Evolutionary conservation across 2,888 invertebrate species (phyloP).

Genomic region (Blera fallax): DNA sequence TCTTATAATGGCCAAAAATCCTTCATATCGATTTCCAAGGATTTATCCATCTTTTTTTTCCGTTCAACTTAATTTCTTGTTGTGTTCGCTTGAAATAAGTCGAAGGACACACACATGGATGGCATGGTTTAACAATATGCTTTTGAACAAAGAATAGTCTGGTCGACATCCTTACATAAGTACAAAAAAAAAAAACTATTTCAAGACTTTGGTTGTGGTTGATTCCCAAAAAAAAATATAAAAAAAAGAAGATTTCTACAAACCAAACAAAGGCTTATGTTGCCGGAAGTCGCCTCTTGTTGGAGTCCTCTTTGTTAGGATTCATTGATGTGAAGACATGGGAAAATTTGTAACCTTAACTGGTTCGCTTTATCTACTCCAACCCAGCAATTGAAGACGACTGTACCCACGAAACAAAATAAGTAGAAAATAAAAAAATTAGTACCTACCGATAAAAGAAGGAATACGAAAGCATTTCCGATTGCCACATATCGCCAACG

Average conservation of each 20-base stretch:
- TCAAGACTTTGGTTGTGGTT: not conserved
- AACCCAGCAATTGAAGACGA: not conserved
- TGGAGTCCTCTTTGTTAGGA: conserved; percentile 37
- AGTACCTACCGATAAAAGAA: conserved; percentile 26
- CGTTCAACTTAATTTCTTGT: conserved; percentile 18
- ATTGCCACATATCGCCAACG: conserved; percentile 51
- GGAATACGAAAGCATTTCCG: conserved; percentile 27
- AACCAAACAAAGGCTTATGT: conserved; percentile 48
- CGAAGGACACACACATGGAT: conserved; percentile 56
- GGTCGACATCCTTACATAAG: conserved; percentile 40
- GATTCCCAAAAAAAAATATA: not conserved
- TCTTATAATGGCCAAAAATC: conserved; percentile 21
- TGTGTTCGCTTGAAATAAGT: conserved; percentile 38
- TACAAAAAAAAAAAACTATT: not conserved
- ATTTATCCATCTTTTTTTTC: conserved; percentile 12
- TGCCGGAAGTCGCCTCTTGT: conserved; percentile 60
- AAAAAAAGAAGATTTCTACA: not conserved
- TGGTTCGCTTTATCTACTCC: conserved; percentile 27
- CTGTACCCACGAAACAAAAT: not conserved
- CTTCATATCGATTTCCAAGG: conserved; percentile 61
- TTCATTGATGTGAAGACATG: conserved; percentile 53
- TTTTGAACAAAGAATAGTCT: conserved; percentile 55
- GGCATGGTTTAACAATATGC: conserved; percentile 49
- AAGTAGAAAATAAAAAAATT: not conserved
- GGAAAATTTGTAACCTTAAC: conserved; percentile 39